Base-by-base conservation (phyloP, 2,888 invertebrate genomes). In the Ethmia dodecea region DNA sequence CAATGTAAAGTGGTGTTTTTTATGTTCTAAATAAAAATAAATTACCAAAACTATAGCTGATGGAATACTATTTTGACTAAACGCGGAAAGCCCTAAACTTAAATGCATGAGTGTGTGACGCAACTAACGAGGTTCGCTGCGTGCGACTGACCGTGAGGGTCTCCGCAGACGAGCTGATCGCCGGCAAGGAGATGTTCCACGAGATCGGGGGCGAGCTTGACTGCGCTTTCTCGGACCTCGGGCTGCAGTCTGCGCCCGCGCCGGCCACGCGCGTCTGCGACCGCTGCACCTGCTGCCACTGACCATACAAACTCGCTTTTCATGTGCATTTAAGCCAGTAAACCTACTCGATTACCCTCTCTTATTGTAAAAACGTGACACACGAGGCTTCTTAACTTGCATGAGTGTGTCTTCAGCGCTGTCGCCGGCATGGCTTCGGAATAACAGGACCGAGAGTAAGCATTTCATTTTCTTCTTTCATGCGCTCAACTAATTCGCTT, bases 191-290 rank as follows among this genome's bases (percentile, higher is more conserved):
- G 89, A 90, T 94, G 83, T 97, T 93, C 91, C 95, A 94, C 86
- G 90, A 93, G 75, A 93, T 97, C 78, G 95, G 95, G 58, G 96
- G 95, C 75, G 96, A 96, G 83, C 89, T 97, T 89, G 96, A 97
- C 89, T 88, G 90, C 72, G 95, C 97, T 58, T 96, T 97, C 89
- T 89, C 91, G 70, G 94, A 94, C 78, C 76, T 86, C 41, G 79
- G 74, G 13, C 54, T 84, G 55, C 68, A 68, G 48, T 33, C 53
- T 36, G 40, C 43, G 38, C 40, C 45, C 11, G 33, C 45, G 29
- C 26, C 47, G 31, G 33, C 48, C 22, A 16, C 43, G 12, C 65
- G 70, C 45, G 40, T 47, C 49, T 81, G 83, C 73, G 71, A 73
- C 15, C 75, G 78, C 47, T 83, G 80, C 73, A 73, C 78, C 13